Percentiles rank a stretch among this genome's conserved stretches.
Conservation (phyloP, 1,140 invertebrate species). For the Lucilia sericata region DNA sequence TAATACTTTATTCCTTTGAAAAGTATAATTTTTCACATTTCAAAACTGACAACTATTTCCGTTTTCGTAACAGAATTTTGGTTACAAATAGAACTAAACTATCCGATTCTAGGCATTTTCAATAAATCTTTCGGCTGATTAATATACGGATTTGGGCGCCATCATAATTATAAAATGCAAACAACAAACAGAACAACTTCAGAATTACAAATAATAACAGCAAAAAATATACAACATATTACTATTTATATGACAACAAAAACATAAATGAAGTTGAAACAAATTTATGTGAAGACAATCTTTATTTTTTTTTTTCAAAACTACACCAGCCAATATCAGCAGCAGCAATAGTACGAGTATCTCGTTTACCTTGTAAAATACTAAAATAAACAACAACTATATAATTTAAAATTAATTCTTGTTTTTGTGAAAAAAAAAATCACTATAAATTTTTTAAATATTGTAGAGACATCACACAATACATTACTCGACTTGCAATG, state of each 20-base stretch:
- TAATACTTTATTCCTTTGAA: too few relatives aligned
- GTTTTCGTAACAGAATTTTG: too few relatives aligned
- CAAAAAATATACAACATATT: neutral
- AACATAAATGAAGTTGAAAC: neutral
- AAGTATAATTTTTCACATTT: too few relatives aligned
- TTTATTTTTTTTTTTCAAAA: neutral
- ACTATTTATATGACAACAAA: neutral
- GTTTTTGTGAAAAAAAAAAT: neutral
- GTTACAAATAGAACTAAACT: too few relatives aligned
- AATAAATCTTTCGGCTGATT: neutral
- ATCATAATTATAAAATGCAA: neutral
- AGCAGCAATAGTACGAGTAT: neutral
- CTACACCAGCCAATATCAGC: neutral
- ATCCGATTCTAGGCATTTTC: too few relatives aligned
- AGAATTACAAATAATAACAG: neutral
- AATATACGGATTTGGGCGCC: neutral
- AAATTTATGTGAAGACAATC: neutral
- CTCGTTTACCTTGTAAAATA: conserved; percentile 19
- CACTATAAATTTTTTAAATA: neutral
- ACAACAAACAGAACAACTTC: neutral
- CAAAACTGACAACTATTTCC: too few relatives aligned
- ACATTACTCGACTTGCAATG: neutral
- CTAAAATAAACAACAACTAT: neutral
- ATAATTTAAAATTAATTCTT: neutral
- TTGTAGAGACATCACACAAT: neutral